phyloP scores from a whole-genome alignment of 2,888 invertebrate genomes.

The Epirrita christyi region DNA sequence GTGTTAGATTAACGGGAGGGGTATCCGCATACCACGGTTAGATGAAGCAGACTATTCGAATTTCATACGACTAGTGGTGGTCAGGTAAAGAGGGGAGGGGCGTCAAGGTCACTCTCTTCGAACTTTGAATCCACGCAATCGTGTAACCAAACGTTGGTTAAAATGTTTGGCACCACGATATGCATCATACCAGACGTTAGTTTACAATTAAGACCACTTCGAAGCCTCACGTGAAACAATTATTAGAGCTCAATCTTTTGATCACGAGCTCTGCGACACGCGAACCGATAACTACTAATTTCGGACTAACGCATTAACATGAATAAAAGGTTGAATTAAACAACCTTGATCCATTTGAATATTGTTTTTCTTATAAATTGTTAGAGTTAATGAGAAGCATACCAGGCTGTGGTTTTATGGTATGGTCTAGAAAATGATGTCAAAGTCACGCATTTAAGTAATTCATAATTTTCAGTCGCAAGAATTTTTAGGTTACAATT shows the following conservation, averaged over 20 bases:
- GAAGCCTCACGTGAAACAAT: constrained; percentile 65
- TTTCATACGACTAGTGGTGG: constrained; percentile 64
- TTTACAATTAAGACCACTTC: constrained; percentile 64
- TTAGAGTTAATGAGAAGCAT: constrained; percentile 37
- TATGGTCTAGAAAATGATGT: constrained; percentile 46
- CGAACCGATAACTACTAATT: constrained; percentile 70
- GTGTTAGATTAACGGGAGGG: constrained; percentile 46
- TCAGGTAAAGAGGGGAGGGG: constrained; percentile 56
- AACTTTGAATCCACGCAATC: constrained; percentile 76
- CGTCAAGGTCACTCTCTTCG: constrained; percentile 77
- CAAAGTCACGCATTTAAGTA: constrained; percentile 44
- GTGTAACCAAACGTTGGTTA: constrained; percentile 51
- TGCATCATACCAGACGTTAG: constrained; percentile 61
- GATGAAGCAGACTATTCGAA: constrained; percentile 75
- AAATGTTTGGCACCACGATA: constrained; percentile 57
- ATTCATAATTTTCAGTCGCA: constrained; percentile 20
- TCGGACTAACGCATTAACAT: constrained; percentile 70
- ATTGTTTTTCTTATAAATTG: constrained; percentile 44
- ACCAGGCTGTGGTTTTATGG: constrained; percentile 33
- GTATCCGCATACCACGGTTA: constrained; percentile 72
- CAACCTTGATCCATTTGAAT: constrained; percentile 69
- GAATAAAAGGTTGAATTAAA: constrained; percentile 58
- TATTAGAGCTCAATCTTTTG: constrained; percentile 60
- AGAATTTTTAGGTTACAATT: constrained; percentile 20
- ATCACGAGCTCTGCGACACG: constrained; percentile 63